Evolutionary conservation across 2,113 vertebrate genomes (phyloP).

Genomic region (Miniopterus natalensis): DNA sequence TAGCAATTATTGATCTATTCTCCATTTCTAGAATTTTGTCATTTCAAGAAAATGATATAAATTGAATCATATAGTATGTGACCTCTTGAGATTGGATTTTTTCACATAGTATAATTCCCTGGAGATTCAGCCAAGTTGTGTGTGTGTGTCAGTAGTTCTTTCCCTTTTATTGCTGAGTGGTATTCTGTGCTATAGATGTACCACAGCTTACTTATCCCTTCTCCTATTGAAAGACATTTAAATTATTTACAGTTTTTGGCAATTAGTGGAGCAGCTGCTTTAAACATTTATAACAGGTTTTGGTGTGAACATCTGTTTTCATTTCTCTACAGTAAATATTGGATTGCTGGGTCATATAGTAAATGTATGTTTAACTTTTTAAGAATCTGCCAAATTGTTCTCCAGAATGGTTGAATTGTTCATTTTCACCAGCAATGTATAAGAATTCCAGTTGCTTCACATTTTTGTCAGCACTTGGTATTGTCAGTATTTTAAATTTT

Average conservation of each 20-base stretch:
- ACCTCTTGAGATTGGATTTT: not conserved
- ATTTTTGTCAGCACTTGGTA: slow-evolving; percentile 23
- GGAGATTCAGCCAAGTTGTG: slow-evolving; percentile 5
- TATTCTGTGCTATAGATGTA: not conserved
- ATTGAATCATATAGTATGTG: not conserved
- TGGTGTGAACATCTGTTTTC: not conserved
- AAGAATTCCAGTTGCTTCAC: not conserved
- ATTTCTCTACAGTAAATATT: slow-evolving; percentile 12
- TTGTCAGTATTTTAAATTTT: not conserved
- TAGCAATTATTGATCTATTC: slow-evolving; percentile 12
- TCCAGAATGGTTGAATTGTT: slow-evolving; percentile 26
- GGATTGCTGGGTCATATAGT: not conserved
- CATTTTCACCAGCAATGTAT: slow-evolving; percentile 15
- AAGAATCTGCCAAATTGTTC: slow-evolving; percentile 24
- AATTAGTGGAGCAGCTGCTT: not conserved
- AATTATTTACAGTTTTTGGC: slow-evolving; percentile 6
- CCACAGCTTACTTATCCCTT: not conserved
- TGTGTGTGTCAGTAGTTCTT: slow-evolving; percentile 12
- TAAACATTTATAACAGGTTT: not conserved
- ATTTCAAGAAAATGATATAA: slow-evolving; percentile 39
- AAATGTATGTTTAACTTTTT: slow-evolving; percentile 19
- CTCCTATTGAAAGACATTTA: slow-evolving; percentile 34
- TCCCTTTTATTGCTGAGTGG: slow-evolving; percentile 30
- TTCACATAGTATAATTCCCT: not conserved
- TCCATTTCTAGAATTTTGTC: slow-evolving; percentile 28